These are phyloP conservation scores for Propithecus coquereli DNA, from an alignment of 2,113 vertebrate species.

Conservation along the genomic window DNA sequence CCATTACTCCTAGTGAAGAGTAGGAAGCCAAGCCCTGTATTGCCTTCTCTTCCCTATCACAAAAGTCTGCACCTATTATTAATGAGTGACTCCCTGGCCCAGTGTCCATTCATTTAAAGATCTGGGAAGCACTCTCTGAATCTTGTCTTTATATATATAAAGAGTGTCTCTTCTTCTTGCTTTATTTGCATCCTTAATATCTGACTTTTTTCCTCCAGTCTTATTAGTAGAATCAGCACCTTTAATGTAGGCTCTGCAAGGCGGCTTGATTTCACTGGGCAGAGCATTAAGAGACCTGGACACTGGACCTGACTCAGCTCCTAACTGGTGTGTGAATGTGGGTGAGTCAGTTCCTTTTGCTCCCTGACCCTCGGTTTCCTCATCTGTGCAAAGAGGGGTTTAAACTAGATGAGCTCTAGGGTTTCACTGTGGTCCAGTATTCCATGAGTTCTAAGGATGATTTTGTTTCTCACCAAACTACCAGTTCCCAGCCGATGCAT, in stretches of 20 bases:
- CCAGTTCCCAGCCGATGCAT: not conserved
- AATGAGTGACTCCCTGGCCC: not conserved
- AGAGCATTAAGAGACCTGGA: too few species aligned
- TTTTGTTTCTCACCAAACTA: not conserved
- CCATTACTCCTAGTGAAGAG: not conserved
- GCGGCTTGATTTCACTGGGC: not conserved
- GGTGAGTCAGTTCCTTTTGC: not conserved
- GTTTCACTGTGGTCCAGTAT: not conserved
- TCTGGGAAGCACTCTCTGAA: not conserved
- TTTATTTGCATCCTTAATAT: not conserved
- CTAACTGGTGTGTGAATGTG: not conserved
- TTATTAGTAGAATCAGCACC: not conserved
- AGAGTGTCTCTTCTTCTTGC: not conserved
- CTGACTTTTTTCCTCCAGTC: not conserved
- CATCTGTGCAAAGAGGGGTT: not conserved
- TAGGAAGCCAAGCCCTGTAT: not conserved
- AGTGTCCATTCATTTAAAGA: not conserved
- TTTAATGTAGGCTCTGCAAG: not conserved
- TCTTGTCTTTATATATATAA: too few species aligned
- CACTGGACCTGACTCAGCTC: too few species aligned
- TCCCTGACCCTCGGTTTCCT: not conserved
- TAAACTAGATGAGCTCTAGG: not conserved
- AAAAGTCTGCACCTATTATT: not conserved
- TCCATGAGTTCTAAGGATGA: not conserved
- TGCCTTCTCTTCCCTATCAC: not conserved